These are phyloP conservation scores for Caenorhabditis drosophilae DNA, from an alignment of 2,888 invertebrate genomes.

Conservation along the genomic window DNA sequence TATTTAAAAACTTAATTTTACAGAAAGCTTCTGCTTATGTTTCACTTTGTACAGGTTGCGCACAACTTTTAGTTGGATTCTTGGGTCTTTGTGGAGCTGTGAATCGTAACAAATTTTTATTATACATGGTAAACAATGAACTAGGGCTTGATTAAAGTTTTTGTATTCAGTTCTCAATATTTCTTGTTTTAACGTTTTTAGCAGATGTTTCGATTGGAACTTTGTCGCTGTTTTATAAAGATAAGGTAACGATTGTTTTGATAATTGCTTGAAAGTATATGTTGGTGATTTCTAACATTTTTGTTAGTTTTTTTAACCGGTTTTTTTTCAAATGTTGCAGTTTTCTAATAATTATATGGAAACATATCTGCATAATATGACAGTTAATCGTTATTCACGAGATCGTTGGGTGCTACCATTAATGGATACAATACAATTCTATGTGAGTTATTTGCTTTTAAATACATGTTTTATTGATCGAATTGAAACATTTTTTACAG, in stretches of 20 bases:
- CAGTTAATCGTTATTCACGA: conserved; percentile 61
- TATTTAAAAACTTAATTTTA: conserved; percentile 3
- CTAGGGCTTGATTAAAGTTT: neutral
- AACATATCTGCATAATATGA: conserved; percentile 60
- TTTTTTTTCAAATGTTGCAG: conserved; percentile 16
- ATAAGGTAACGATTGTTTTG: conserved; percentile 50
- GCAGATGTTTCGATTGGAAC: conserved; percentile 56
- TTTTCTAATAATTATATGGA: conserved; percentile 51
- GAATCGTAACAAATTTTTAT: conserved; percentile 57
- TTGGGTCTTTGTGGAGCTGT: conserved; percentile 64
- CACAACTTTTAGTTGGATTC: conserved; percentile 60
- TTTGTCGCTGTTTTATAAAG: conserved; percentile 51
- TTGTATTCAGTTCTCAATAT: conserved; percentile 52
- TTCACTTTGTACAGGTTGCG: conserved; percentile 51
- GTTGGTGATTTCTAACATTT: no score
- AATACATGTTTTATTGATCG: neutral
- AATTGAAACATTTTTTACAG: no score
- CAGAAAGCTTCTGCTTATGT: conserved; percentile 55
- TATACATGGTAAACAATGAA: conserved; percentile 50
- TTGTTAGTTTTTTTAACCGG: neutral
- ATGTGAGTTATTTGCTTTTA: conserved; percentile 53
- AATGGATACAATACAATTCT: conserved; percentile 68
- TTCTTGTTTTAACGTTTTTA: conserved; percentile 47
- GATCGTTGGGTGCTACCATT: conserved; percentile 68
- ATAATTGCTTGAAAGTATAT: neutral